These are phyloP conservation scores for Apteryx mantelli DNA, from an alignment of 2,113 vertebrate genomes.

Conservation along the genomic window DNA sequence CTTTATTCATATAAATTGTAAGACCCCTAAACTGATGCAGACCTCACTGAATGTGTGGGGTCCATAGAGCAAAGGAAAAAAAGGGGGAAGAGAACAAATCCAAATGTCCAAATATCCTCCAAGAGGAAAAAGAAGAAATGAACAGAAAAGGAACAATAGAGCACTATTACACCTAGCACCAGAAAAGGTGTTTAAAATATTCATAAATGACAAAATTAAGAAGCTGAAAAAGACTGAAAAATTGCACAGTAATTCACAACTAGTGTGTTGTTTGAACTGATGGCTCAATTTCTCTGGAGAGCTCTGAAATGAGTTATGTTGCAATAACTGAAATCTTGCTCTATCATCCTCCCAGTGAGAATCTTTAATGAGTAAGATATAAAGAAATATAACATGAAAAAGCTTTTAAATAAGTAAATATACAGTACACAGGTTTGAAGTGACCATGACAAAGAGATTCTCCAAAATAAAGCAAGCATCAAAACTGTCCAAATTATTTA, in stretches of 20 bases:
- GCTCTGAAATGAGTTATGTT: neutral
- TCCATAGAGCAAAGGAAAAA: neutral
- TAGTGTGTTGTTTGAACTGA: neutral
- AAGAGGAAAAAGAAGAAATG: neutral
- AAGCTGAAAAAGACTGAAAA: neutral
- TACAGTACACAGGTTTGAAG: neutral
- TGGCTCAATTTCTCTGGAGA: neutral
- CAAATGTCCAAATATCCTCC: neutral
- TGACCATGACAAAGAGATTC: neutral
- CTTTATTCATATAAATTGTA: neutral
- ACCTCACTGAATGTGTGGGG: neutral
- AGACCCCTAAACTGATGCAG: neutral
- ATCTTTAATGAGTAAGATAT: neutral
- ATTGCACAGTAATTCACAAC: rapidly evolving
- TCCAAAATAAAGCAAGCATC: neutral
- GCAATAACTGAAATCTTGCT: neutral
- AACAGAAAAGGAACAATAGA: neutral
- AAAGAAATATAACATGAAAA: neutral
- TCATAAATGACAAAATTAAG: neutral
- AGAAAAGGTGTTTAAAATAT: neutral
- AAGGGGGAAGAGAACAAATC: neutral
- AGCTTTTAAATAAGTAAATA: neutral
- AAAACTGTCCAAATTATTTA: neutral
- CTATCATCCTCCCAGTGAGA: neutral
- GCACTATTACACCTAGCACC: rapidly evolving